Conservation (phyloP, 2,888 invertebrate species). For the Pinctada fucata region DNA sequence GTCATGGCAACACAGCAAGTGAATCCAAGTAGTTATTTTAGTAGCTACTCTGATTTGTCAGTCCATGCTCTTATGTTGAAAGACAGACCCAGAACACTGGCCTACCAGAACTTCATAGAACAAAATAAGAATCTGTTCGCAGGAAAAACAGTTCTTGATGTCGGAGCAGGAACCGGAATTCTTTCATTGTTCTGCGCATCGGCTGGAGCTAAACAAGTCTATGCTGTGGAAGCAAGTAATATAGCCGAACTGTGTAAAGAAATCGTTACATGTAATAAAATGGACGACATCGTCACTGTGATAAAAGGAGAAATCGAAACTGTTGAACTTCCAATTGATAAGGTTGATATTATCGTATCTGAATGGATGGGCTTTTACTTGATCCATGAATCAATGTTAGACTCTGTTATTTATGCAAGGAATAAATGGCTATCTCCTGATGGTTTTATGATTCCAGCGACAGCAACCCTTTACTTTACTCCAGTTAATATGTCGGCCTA, state of each 20-base stretch:
- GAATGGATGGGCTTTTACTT: slow-evolving; percentile 78
- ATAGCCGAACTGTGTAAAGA: slow-evolving; percentile 65
- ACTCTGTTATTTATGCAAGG: slow-evolving; percentile 72
- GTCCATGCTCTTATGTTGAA: slow-evolving; percentile 75
- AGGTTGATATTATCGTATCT: slow-evolving; percentile 74
- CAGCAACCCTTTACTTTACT: slow-evolving; percentile 66
- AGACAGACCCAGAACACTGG: slow-evolving; percentile 72
- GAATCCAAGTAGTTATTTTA: slow-evolving; percentile 59
- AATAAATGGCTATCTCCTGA: slow-evolving; percentile 69
- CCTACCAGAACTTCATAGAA: slow-evolving; percentile 73
- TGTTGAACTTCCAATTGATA: slow-evolving; percentile 65
- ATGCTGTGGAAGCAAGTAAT: slow-evolving; percentile 73
- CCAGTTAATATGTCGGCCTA: slow-evolving; percentile 72
- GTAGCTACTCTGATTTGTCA: slow-evolving; percentile 68
- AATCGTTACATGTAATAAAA: slow-evolving; percentile 68
- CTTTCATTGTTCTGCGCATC: slow-evolving; percentile 74
- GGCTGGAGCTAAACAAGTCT: slow-evolving; percentile 74
- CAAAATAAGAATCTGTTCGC: slow-evolving; percentile 68
- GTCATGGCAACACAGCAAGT: too few relatives aligned
- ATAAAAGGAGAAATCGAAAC: slow-evolving; percentile 70
- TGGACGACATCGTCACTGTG: slow-evolving; percentile 65
- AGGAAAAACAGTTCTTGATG: slow-evolving; percentile 79
- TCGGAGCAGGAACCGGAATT: slow-evolving; percentile 76
- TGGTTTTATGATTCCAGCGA: slow-evolving; percentile 72
- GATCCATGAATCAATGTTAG: slow-evolving; percentile 75